Conservation (phyloP, 2,797 vertebrate species). For the Sciurus vulgaris region DNA sequence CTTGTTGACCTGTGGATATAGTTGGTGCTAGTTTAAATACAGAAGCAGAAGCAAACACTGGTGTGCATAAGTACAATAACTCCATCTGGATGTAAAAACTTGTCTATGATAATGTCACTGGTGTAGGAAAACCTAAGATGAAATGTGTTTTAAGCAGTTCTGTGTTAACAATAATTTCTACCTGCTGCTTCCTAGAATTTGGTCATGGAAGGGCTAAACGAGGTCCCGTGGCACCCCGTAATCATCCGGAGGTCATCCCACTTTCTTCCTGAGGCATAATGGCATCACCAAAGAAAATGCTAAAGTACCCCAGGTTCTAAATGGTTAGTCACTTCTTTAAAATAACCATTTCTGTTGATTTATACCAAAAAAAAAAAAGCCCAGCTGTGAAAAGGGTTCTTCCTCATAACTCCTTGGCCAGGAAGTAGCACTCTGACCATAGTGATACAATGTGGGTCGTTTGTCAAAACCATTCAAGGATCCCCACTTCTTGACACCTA, state of each 20-base stretch:
- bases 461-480: constrained; percentile 25
- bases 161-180: constrained; percentile 56
- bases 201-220: neutral
- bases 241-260: neutral
- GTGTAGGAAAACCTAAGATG: neutral
- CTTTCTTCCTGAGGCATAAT: constrained; percentile 22
- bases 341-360: constrained; percentile 46
- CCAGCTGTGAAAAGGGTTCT: neutral
- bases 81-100: neutral
- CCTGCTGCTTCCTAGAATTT: constrained; percentile 57
- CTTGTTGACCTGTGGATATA: neutral
- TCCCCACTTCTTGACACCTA: neutral
- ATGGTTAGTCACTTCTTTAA: constrained; percentile 55
- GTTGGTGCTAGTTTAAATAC: constrained; percentile 71
- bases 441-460: neutral
- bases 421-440: neutral
- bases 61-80: constrained; percentile 44
- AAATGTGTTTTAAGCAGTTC: constrained; percentile 35
- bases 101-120: neutral
- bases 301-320: constrained; percentile 41
- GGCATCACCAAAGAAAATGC: constrained; percentile 61
- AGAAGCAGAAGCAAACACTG: constrained; percentile 48
- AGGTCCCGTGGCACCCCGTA: neutral
- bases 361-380: neutral
- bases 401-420: constrained; percentile 6